Conservation (phyloP, 2,888 invertebrate genomes). For the Busseola fusca region DNA sequence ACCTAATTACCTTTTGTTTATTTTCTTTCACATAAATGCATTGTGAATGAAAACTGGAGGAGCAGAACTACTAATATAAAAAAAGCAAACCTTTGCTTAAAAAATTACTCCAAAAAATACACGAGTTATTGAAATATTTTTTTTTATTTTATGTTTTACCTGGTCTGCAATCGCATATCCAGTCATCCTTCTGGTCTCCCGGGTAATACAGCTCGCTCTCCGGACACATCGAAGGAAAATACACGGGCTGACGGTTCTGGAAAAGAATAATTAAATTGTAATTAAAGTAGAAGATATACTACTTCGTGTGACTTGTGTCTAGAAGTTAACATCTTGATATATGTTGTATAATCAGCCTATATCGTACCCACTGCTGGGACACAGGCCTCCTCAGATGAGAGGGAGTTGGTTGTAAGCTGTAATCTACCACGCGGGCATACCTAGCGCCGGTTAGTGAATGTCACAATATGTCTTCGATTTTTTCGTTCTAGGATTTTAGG, state of each 20-base stretch:
- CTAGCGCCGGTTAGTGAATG: background rate
- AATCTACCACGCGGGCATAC: background rate
- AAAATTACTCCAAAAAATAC: too few relatives aligned
- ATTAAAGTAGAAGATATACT: background rate
- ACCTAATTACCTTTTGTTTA: too few relatives aligned
- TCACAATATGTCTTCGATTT: background rate
- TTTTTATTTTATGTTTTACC: conserved; percentile 71
- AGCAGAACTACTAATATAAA: too few relatives aligned
- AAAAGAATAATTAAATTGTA: conserved; percentile 5
- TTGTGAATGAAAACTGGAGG: too few relatives aligned
- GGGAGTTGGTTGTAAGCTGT: background rate
- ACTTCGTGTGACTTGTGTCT: background rate
- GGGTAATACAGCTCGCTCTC: conserved; percentile 91
- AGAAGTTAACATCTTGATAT: background rate
- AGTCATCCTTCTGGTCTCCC: conserved; percentile 90
- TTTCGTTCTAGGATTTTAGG: background rate
- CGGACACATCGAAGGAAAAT: conserved; percentile 89
- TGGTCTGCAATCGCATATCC: conserved; percentile 91
- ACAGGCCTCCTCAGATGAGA: background rate
- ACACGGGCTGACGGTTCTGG: conserved; percentile 89
- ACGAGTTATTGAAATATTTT: too few relatives aligned
- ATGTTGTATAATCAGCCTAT: background rate
- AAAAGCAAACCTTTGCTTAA: too few relatives aligned
- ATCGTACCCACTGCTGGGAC: background rate
- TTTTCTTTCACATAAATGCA: too few relatives aligned